phyloP scores from a whole-genome alignment of 2,797 vertebrate genomes.

The Chrysocyon brachyurus region DNA sequence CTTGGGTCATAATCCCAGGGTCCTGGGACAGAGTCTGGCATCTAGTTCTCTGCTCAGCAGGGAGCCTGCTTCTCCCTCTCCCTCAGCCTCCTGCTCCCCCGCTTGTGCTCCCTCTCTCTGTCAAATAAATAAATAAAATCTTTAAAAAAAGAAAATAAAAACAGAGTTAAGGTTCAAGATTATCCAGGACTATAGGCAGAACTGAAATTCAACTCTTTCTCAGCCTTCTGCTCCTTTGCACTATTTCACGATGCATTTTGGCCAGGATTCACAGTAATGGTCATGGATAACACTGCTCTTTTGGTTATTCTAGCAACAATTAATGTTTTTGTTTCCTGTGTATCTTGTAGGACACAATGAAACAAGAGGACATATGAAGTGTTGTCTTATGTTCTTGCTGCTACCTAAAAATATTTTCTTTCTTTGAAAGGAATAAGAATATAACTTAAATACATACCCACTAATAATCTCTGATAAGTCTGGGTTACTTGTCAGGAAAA shows the following conservation, averaged over 20 bases:
- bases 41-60: no score
- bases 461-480: background rate
- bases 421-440: slow-evolving; percentile 51
- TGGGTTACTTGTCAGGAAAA: slow-evolving; percentile 3
- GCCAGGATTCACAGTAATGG: background rate
- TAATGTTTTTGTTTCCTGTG: slow-evolving; percentile 4
- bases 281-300: background rate
- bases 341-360: slow-evolving; percentile 2
- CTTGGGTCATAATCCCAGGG: no score
- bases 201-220: background rate
- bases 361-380: background rate
- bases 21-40: no score
- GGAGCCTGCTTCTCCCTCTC: no score
- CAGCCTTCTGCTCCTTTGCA: background rate
- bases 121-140: no score
- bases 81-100: no score
- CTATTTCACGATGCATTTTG: background rate
- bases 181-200: background rate
- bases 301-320: background rate
- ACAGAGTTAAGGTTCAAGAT: background rate
- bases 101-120: no score
- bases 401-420: slow-evolving; percentile 44
- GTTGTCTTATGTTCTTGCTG: background rate
- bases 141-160: slow-evolving; percentile 39
- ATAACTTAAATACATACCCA: slow-evolving; percentile 14